Percentiles rank a stretch among this genome's conserved stretches.
Conservation (phyloP, 2,113 vertebrate species). For the Noctilio leporinus region DNA sequence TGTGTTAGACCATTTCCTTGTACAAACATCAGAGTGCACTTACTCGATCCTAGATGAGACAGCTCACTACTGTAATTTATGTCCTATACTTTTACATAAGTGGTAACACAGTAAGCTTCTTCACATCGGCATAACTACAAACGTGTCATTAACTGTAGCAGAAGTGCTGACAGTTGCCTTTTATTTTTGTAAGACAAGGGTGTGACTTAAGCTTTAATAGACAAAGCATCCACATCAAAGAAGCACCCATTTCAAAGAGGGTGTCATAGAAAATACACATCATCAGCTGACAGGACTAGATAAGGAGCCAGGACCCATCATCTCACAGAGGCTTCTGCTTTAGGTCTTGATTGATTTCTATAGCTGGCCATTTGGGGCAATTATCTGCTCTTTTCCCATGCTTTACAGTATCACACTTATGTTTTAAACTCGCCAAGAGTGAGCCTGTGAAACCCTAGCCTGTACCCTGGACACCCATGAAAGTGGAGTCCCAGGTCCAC, state of each 20-base stretch:
- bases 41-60: neutral
- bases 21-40: neutral
- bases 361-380: neutral
- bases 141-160: neutral
- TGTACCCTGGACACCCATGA: neutral
- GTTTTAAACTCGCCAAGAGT: neutral
- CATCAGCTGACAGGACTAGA: neutral
- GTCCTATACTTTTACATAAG: neutral
- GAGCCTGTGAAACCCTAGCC: neutral
- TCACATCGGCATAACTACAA: neutral
- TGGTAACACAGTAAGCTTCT: neutral
- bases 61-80: neutral
- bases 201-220: neutral
- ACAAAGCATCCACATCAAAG: neutral
- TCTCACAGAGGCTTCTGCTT: neutral
- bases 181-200: neutral
- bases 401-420: neutral
- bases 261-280: neutral
- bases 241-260: neutral
- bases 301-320: neutral
- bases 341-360: neutral
- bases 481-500: neutral
- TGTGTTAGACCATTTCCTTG: neutral
- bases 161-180: neutral
- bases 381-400: neutral